Base-by-base conservation (phyloP, 2,797 vertebrate species). In the Pseudochromis fuscus region DNA sequence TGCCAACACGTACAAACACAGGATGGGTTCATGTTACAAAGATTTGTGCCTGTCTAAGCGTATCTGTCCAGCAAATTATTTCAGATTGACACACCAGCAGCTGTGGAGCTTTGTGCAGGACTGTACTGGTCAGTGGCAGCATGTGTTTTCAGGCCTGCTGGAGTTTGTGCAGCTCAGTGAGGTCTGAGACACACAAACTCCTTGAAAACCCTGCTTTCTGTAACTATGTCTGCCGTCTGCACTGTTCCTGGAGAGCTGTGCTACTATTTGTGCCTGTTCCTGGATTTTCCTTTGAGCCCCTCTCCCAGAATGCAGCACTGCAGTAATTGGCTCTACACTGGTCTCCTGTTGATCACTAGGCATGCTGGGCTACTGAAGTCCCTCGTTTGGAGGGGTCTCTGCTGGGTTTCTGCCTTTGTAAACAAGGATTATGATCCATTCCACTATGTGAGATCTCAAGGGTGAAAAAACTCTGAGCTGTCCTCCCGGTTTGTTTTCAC, bases 241-340 rank as follows among this genome's bases (percentile, higher is more conserved):
- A 19, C 52, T 64, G 28, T 37, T 38, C 42, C 21, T 58, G 28
- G 33, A 70, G n/a, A 70, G 40, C 5, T 50, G 7, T 40, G 15
- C 45, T 30, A 31, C 58, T 59, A n/a, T n/a, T n/a, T n/a, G n/a
- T n/a, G n/a, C n/a, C n/a, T n/a, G n/a, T n/a, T n/a, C n/a, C n/a
- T 27, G 35, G 33, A 27, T 37, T 75, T 67, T 27, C 23, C 55
- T 76, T 73, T 62, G 40, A 75, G 46, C 51, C 63, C 24, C 40
- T 75, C 45, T 71, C 30, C 49, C 62, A 75, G 40, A 55, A 75
- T 60, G 67, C 55, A 79, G 52, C 48, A 61, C 31, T 65, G 55
- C 52, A 53, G 56, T 73, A 78, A 74, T 48, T 69, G 78, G 68
- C 77, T 72, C 38, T 46, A 31, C 59, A 56, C 57, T n/a, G 51